Evolutionary conservation across 2,888 invertebrate genomes (phyloP), one percentile per base, ranked within the genome.

Genomic region (Ptilodon capucinus): DNA sequence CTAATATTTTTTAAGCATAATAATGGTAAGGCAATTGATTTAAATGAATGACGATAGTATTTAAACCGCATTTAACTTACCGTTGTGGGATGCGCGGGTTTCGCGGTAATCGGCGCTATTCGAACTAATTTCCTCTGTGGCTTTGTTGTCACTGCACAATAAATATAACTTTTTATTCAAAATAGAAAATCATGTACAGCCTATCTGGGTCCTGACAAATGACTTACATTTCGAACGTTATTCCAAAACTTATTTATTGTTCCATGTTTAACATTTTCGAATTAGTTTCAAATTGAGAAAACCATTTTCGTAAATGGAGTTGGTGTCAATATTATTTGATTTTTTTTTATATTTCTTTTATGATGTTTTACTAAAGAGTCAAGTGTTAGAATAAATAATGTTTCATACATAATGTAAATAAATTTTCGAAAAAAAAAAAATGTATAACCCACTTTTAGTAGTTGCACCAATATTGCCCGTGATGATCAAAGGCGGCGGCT

Each of bases 71-170:
- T 7, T 13, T 32, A 32, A 14, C 86, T 79, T 64, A 88, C 88
- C 62, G 74, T 57, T 1, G 56, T 48, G n/a, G 69, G 28, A 44
- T 68, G 57, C 34, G 64, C 43, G 14, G 68, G 35, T 64, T 83
- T 80, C 40, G 71, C 52, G 18, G 65, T 53, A 4, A 81, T 60
- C 1, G 89, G 87, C 30, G 88, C 86, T 71, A 90, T 84, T 64
- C 83, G 68, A 60, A 90, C 82, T 42, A 90, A 64, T 58, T 84
- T 87, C 54, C 84, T 86, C 49, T 75, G 78, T 18, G 79, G 68
- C 54, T 81, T 85, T 28, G 71, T 23, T 11, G 73, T 53, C 57
- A 71, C 76, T 73, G 68, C 48, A 57, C 47, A 64, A 57, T 16
- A 58, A 53, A 54, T 46, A 60, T 38, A 49, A 51, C 35, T 35